Evolutionary conservation across 92 coral and sea anemone genomes (phyloP).

Genomic region (Desmophyllum pertusum): DNA sequence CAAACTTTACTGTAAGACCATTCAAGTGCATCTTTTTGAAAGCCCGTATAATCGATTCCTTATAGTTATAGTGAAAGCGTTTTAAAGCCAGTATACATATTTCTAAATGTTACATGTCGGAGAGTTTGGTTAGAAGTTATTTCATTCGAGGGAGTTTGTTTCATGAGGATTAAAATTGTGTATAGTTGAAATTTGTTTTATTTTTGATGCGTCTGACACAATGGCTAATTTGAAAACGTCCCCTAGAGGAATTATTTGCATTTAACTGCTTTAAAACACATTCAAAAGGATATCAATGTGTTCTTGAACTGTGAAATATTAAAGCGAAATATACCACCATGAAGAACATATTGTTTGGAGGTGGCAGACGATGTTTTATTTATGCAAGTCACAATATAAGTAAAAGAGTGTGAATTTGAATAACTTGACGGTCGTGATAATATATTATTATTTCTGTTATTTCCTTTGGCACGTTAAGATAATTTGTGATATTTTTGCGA

Average conservation of each 20-base stretch:
- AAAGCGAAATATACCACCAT: neutral
- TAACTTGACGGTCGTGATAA: neutral
- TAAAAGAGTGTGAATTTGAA: neutral
- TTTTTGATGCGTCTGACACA: neutral
- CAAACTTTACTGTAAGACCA: neutral
- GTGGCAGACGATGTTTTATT: conserved; percentile 19
- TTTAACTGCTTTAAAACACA: neutral
- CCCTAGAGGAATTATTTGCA: neutral
- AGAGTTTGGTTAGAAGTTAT: neutral
- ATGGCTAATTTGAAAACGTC: neutral
- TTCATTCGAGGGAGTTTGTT: neutral
- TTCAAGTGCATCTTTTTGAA: neutral
- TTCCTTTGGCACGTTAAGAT: neutral
- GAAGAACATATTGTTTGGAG: conserved; percentile 10
- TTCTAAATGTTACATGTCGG: neutral
- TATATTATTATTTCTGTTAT: neutral
- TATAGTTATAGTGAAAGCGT: too few relatives aligned
- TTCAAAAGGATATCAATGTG: neutral
- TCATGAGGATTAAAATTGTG: neutral
- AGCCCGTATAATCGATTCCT: neutral
- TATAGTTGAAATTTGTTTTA: neutral
- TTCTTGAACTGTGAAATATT: neutral
- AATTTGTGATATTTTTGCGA: neutral
- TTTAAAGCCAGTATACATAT: too few relatives aligned
- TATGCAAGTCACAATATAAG: conserved; percentile 13